These are phyloP conservation scores for Amblyteles armatorius DNA, from an alignment of 2,888 invertebrate genomes.

Conservation along the genomic window DNA sequence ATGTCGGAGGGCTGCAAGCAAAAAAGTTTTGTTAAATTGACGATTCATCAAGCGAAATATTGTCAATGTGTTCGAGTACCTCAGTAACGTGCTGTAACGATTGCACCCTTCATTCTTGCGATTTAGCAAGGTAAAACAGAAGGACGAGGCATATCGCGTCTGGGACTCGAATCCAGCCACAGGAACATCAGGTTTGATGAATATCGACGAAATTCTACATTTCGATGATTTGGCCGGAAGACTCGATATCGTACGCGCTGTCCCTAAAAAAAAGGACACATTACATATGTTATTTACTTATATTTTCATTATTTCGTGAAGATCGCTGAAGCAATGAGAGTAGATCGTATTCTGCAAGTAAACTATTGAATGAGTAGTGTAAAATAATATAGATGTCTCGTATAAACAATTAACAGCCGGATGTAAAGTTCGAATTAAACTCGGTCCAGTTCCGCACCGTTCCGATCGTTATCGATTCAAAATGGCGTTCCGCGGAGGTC, in stretches of 20 bases:
- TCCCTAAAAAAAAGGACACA: constrained; percentile 34
- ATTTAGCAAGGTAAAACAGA: constrained; percentile 29
- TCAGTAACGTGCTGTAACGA: constrained; percentile 50
- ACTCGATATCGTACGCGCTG: constrained; percentile 45
- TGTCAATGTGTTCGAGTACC: constrained; percentile 31
- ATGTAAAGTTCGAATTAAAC: constrained; percentile 23
- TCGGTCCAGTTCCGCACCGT: constrained; percentile 51
- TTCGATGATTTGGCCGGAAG: constrained; percentile 34
- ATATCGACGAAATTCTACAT: constrained; percentile 38
- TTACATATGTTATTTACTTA: not conserved
- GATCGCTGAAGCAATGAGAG: not conserved
- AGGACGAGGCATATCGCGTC: constrained; percentile 37
- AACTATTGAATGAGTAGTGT: not conserved
- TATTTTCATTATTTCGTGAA: not conserved
- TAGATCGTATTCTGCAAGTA: not conserved
- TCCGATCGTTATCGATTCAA: constrained; percentile 54
- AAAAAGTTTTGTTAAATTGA: not conserved
- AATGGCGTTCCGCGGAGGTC: constrained; percentile 56
- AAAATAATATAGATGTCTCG: not conserved
- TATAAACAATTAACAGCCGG: not conserved
- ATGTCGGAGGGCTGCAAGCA: constrained; percentile 44
- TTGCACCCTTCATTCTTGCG: constrained; percentile 23
- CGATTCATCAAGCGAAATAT: not conserved
- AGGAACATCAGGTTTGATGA: constrained; percentile 32
- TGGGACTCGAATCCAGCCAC: constrained; percentile 20